Evolutionary conservation across 1,140 invertebrate species (phyloP), one percentile per base, ranked within the genome.

Genomic region (Leptinotarsa texana): DNA sequence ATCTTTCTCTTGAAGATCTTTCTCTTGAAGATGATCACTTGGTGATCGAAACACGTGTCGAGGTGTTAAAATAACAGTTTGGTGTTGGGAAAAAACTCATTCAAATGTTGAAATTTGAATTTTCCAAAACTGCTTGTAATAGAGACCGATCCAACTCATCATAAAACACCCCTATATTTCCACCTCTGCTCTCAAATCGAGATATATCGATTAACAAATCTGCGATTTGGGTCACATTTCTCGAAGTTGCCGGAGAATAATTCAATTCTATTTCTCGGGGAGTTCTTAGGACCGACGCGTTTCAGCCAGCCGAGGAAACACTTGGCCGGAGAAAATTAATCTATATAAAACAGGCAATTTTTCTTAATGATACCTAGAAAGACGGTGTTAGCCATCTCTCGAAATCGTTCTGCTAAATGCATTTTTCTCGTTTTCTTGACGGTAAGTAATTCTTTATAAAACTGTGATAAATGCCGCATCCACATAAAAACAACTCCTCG

Each of bases 371-470:
- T 72, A 73, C 71, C 21, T 24, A 65, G 18, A 73, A 66, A 72
- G 75, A 76, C 75, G 69, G 63, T 72, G 71, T 73, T 69, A 75
- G 66, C 71, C 63, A 24, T 65, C 42, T 65, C 57, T 22, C 24
- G 24, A 67, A 61, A 74, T 33, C 75, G 75, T 78, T 78, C 74
- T 63, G 67, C 69, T 70, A 77, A 77, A 75, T 79, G 73, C 75
- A 79, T 73, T 79, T 79, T 79, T 62, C 78, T 77, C 74, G 75
- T 79, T 74, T 75, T 72, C 65, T 75, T 61, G 70, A 67, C 77
- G 61, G 65, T 51, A 65, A 74, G 75, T 78, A 76, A 76, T 79
- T 77, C 75, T 75, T 77, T 75, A 79, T 77, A 73, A 79, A 79
- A 76, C 69, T 65, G 75, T 79, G 78, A 79, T 77, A 77, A 79